Base-by-base conservation (phyloP, 92 coral and sea anemone genomes). In the Bergia sp. region DNA sequence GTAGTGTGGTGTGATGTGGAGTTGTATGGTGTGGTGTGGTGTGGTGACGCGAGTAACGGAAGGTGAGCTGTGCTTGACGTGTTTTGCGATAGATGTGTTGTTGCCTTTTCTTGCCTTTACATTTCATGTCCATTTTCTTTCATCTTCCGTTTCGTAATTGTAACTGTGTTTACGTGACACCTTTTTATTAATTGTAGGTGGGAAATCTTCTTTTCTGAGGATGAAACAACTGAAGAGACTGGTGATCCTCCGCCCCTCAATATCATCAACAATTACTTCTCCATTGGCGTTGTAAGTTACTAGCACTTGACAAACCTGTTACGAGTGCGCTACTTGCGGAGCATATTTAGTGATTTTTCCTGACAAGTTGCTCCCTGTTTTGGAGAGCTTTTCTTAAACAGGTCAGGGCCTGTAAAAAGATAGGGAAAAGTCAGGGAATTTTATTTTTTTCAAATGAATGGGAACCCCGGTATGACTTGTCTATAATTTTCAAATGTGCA, bases 231-330 rank as follows among this genome's bases (percentile, higher is more conserved):
- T 2, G 96, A 92, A 9, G 97, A 93, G 79, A 73, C 72, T 36
- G 96, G 93, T 7, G 99, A 97, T 86, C 91, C 94, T 7, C 93
- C 98, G 1, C 99, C 99, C 11, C 90, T 97, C 49, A 96, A 95
- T 71, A 97, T 97, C 85, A 95, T 97, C 89, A 97, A 97, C 88
- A 97, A 97, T 86, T 97, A 97, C 92, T 97, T 96, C 89, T 97
- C 99, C 65, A 94, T 97, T 7, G 99, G 99, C 50, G 99, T 97
- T 93, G 99, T 97, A 86, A 86, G 99, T 89, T 45, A 8, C 49
- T 77, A 7, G 13, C 15, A 37, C 16, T 73, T 37, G 4, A 12
- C 15, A 37, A 9, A 69, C 73, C 4, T 9, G 36, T 36, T 20
- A 67, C 6, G 36, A 8, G 5, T 67, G 36, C 8, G 36, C 20